Percentiles rank a stretch among this genome's conserved stretches.
Evolutionary conservation across 2,888 invertebrate species (phyloP).

Genomic region (Oxyteleia sp.): DNA sequence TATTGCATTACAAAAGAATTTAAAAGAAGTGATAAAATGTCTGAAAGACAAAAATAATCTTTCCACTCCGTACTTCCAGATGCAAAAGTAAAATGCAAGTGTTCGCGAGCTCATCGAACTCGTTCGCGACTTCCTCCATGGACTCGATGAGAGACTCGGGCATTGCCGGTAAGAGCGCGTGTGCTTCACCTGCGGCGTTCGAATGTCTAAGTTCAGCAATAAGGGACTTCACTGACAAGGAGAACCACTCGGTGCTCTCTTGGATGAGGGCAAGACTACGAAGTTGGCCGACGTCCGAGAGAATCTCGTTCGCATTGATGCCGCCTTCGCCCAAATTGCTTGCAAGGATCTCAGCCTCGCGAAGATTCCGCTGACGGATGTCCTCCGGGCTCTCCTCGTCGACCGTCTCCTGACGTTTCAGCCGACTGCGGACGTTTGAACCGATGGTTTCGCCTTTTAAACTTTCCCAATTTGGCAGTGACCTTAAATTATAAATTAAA

Average conservation of each 20-base stretch:
- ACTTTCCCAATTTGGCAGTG: slow-evolving; percentile 93
- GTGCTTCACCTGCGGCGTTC: slow-evolving; percentile 83
- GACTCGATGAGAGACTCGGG: slow-evolving; percentile 90
- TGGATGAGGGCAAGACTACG: slow-evolving; percentile 96
- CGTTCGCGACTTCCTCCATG: slow-evolving; percentile 91
- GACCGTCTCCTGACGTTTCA: slow-evolving; percentile 88
- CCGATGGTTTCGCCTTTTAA: slow-evolving; percentile 88
- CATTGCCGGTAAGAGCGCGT: slow-evolving; percentile 85
- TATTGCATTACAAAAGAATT: no score
- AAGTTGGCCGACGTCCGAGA: slow-evolving; percentile 94
- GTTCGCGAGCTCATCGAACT: slow-evolving; percentile 96
- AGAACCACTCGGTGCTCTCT: slow-evolving; percentile 93
- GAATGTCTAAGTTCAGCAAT: slow-evolving; percentile 84
- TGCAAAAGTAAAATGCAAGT: slow-evolving; percentile 97
- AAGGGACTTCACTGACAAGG: slow-evolving; percentile 78
- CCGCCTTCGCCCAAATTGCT: slow-evolving; percentile 96
- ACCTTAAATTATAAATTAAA: slow-evolving; percentile 88
- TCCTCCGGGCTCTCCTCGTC: slow-evolving; percentile 94
- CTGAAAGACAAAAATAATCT: no score
- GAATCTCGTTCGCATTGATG: slow-evolving; percentile 94
- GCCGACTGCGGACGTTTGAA: slow-evolving; percentile 79
- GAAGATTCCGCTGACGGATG: slow-evolving; percentile 92
- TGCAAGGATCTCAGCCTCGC: slow-evolving; percentile 97
- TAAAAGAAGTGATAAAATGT: not conserved
- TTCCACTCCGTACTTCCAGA: slow-evolving; percentile 91